Percentiles rank a stretch among this genome's conserved stretches.
Evolutionary conservation across 2,888 invertebrate genomes (phyloP).

Genomic region (Matsumyia berberina): DNA sequence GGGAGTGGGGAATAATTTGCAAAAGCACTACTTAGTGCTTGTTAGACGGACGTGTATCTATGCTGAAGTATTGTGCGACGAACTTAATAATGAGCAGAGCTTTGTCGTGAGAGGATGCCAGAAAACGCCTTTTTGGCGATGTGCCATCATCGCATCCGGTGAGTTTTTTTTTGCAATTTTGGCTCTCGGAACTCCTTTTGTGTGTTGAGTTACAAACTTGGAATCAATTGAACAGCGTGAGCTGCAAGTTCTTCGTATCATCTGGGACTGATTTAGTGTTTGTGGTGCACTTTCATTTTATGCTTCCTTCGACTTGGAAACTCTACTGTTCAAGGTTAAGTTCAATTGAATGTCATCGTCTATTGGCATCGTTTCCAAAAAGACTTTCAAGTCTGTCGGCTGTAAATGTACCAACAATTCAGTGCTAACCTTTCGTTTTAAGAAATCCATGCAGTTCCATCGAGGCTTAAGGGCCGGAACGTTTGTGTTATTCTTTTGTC

Average conservation of each 20-base stretch:
- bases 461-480: no score
- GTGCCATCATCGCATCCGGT: background rate
- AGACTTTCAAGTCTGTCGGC: no score
- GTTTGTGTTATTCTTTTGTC: no score
- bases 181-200: background rate
- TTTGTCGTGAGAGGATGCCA: background rate
- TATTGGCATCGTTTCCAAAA: no score
- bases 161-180: background rate
- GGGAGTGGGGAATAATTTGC: no score
- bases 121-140: background rate
- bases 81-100: background rate
- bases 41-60: background rate
- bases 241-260: background rate
- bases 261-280: background rate
- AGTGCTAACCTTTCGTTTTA: no score
- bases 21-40: no score
- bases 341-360: no score
- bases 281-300: background rate
- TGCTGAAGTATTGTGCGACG: background rate
- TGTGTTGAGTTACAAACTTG: background rate
- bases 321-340: no score
- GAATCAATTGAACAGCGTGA: background rate
- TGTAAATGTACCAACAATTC: no score
- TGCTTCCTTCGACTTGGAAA: no score
- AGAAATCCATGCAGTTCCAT: no score